Conservation (phyloP, 2,888 invertebrate species). For the Ectemnius cavifrons region DNA sequence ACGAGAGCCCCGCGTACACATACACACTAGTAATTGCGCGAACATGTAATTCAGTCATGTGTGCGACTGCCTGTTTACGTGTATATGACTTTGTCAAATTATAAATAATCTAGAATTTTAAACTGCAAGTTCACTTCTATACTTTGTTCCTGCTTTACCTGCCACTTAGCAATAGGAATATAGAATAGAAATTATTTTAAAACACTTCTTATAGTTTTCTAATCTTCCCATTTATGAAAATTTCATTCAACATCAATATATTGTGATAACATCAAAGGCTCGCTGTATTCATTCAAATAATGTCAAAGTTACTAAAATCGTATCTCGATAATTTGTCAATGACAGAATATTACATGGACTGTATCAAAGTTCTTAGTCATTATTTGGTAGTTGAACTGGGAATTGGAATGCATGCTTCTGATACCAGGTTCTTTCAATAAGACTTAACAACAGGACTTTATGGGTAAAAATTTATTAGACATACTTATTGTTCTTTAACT, state of each 20-base stretch:
- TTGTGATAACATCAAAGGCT: too few relatives aligned
- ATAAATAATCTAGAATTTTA: conserved; percentile 10
- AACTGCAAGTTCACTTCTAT: not conserved
- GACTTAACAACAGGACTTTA: conserved; percentile 27
- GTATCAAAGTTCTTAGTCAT: too few relatives aligned
- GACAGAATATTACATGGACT: too few relatives aligned
- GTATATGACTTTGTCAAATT: conserved; percentile 5
- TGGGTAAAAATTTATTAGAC: conserved; percentile 51
- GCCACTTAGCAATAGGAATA: too few relatives aligned
- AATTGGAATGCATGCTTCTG: not conserved
- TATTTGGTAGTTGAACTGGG: too few relatives aligned
- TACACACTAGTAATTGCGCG: not conserved
- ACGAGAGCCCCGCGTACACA: not conserved
- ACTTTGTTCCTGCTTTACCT: not conserved
- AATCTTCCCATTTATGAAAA: too few relatives aligned
- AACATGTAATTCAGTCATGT: not conserved
- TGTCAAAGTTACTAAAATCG: too few relatives aligned
- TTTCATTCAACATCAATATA: too few relatives aligned
- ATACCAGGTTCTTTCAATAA: conserved; percentile 17
- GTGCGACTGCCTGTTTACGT: not conserved
- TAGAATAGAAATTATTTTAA: too few relatives aligned
- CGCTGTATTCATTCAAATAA: too few relatives aligned
- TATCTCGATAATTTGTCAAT: too few relatives aligned
- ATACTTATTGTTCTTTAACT: conserved; percentile 85
- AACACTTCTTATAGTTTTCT: too few relatives aligned